Conservation (phyloP, 1,140 invertebrate species). For the Parapsyche elsis region DNA sequence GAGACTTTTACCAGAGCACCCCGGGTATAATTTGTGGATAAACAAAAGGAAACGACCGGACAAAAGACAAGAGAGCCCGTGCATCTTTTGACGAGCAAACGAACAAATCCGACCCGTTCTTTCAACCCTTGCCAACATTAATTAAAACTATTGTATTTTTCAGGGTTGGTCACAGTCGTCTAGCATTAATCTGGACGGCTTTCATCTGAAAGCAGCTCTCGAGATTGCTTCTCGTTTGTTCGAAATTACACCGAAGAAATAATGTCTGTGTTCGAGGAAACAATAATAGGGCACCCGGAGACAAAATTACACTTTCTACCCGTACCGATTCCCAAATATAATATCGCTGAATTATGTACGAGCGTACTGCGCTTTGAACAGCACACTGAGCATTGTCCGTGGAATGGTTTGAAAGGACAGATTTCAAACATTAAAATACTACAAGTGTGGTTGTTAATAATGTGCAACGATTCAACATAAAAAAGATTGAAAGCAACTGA, state of each 20-base stretch:
- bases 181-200: constrained; percentile 20
- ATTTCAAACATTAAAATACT: not conserved
- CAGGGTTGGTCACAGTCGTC: not conserved
- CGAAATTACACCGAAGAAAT: not conserved
- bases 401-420: not conserved
- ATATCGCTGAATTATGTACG: no score
- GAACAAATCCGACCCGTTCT: constrained; percentile 21
- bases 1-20: not conserved
- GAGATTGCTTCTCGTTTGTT: constrained; percentile 1
- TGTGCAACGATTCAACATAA: not conserved
- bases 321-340: no score
- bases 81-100: constrained; percentile 21
- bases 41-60: constrained; percentile 28
- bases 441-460: not conserved
- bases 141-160: constrained; percentile 51
- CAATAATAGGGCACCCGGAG: not conserved
- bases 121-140: constrained; percentile 23
- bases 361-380: no score
- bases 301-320: not conserved
- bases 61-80: not conserved
- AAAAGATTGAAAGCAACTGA: not conserved
- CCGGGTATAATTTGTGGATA: constrained; percentile 23
- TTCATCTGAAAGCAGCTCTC: not conserved
- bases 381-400: no score
- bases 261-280: not conserved